Conservation (phyloP, 2,113 vertebrate genomes). For the Papio anubis region DNA sequence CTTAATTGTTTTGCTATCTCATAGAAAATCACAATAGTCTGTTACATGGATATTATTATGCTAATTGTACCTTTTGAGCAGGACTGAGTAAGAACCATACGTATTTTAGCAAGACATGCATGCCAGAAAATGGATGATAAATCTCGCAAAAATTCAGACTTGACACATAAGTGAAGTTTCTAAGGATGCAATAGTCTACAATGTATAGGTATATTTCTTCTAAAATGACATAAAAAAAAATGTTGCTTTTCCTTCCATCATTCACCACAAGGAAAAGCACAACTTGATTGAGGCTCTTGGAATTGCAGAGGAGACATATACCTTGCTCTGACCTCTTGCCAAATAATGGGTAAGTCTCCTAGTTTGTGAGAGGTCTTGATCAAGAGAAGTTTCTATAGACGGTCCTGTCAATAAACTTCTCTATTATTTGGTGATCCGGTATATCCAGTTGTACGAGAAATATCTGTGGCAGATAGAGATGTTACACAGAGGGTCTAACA, state of each 20-base stretch:
- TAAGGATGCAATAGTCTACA: neutral
- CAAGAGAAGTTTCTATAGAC: neutral
- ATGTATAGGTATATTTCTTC: neutral
- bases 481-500: neutral
- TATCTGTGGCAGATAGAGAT: neutral
- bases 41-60: neutral
- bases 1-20: neutral
- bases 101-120: neutral
- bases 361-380: neutral
- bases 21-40: neutral
- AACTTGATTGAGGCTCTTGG: neutral
- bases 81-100: neutral
- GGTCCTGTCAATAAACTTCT: neutral
- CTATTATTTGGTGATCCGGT: neutral
- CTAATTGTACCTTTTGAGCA: constrained; percentile 3
- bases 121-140: neutral
- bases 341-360: neutral
- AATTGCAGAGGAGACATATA: neutral
- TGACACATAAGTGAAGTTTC: neutral
- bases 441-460: neutral
- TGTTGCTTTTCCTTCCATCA: neutral
- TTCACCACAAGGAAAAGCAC: neutral
- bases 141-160: neutral
- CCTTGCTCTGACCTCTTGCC: neutral
- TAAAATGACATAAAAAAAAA: neutral